Percentiles rank a stretch among this genome's conserved stretches.
Conservation (phyloP, 1,140 invertebrate species). For the Eumeta japonica region DNA sequence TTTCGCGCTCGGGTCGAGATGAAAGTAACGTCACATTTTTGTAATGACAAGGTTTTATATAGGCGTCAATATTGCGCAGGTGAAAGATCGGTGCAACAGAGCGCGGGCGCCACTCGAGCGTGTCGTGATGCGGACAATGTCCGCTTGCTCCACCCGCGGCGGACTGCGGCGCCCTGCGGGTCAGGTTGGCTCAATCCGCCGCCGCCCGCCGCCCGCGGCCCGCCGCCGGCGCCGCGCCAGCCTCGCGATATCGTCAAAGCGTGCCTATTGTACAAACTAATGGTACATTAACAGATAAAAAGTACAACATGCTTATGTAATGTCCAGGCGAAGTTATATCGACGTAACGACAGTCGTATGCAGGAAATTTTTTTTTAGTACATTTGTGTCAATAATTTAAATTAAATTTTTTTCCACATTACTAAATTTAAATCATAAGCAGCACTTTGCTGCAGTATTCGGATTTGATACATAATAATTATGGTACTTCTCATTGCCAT, state of each 20-base stretch:
- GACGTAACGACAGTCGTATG: background rate
- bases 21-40: slow-evolving; percentile 52
- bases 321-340: too few species aligned
- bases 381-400: background rate
- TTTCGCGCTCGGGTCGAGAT: slow-evolving; percentile 34
- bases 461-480: background rate
- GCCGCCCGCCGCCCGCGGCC: background rate
- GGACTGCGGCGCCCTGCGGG: slow-evolving; percentile 11
- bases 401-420: background rate
- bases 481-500: background rate
- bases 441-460: background rate
- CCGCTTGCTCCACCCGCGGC: slow-evolving; percentile 46
- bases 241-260: background rate
- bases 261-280: background rate
- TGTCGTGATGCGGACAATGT: slow-evolving; percentile 38
- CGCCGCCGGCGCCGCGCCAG: background rate
- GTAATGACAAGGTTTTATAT: slow-evolving; percentile 55
- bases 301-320: too few species aligned
- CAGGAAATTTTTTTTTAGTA: background rate
- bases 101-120: slow-evolving; percentile 41
- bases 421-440: background rate
- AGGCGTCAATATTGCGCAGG: slow-evolving; percentile 54
- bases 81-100: slow-evolving; percentile 51
- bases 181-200: slow-evolving; percentile 9
- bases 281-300: too few species aligned